phyloP scores from a whole-genome alignment of 1,140 invertebrate genomes.

The Tetramorium alpestre region DNA sequence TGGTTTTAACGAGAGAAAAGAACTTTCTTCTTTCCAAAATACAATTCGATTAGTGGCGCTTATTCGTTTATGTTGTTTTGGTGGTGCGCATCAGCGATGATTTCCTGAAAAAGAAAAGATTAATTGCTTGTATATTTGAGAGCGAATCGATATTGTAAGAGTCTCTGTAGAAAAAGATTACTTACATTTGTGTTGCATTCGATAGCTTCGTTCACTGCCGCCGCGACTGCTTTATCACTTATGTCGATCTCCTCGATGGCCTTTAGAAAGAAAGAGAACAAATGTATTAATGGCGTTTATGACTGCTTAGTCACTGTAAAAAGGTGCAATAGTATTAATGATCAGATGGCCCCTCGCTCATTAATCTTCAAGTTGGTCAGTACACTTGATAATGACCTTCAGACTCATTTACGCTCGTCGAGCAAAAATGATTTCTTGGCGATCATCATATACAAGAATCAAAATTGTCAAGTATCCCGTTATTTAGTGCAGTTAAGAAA shows the following conservation, averaged over 20 bases:
- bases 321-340: conserved; percentile 15
- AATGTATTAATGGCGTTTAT: conserved; percentile 37
- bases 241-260: conserved; percentile 84
- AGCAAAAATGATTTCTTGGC: conserved; percentile 77
- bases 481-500: neutral
- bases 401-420: conserved; percentile 74
- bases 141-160: neutral
- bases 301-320: conserved; percentile 20
- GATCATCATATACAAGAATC: conserved; percentile 79
- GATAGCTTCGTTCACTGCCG: conserved; percentile 82
- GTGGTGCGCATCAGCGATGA: conserved; percentile 82
- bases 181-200: conserved; percentile 84
- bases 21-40: conserved; percentile 85
- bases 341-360: conserved; percentile 85
- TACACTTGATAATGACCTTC: conserved; percentile 72
- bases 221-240: conserved; percentile 83
- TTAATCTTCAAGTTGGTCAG: conserved; percentile 75
- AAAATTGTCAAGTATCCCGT: conserved; percentile 15
- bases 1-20: conserved; percentile 86
- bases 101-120: conserved; percentile 79
- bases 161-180: conserved; percentile 17
- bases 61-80: conserved; percentile 84
- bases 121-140: neutral
- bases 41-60: conserved; percentile 82
- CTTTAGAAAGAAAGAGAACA: conserved; percentile 71